These are phyloP conservation scores for Drosophila truncata DNA, from an alignment of 1,140 invertebrate genomes.

Conservation along the genomic window DNA sequence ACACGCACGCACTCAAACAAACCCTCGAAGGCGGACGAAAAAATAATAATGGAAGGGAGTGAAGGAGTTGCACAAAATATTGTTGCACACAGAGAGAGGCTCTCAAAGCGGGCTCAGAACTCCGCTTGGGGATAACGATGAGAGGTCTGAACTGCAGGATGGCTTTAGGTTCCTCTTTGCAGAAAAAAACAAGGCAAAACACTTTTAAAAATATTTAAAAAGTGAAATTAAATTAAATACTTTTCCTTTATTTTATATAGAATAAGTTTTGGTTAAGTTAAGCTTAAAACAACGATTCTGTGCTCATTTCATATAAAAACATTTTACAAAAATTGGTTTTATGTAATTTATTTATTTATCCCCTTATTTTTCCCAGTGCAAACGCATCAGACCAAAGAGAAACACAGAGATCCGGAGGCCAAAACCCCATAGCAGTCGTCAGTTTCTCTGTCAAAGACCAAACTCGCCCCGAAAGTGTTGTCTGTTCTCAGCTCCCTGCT, in stretches of 20 bases:
- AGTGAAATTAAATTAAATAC: no score
- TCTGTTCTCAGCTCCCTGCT: neutral
- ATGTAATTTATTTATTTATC: no score
- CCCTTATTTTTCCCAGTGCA: neutral
- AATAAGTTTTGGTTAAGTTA: neutral
- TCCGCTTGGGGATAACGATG: constrained; percentile 22
- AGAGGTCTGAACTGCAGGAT: constrained; percentile 21
- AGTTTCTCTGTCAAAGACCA: constrained; percentile 55
- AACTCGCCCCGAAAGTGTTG: constrained; percentile 47
- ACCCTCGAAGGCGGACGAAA: constrained; percentile 15
- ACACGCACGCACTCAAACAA: constrained; percentile 44
- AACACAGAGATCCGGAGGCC: constrained; percentile 12
- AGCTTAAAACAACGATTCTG: neutral
- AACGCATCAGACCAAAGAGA: constrained; percentile 15
- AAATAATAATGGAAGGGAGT: constrained; percentile 48
- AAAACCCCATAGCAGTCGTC: constrained; percentile 37
- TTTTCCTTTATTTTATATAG: no score
- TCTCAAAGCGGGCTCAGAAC: constrained; percentile 16
- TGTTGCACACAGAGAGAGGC: constrained; percentile 30
- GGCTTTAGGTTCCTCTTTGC: neutral
- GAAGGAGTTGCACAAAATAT: constrained; percentile 23
- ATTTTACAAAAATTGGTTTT: neutral
- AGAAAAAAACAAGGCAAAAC: neutral
- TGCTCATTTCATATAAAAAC: neutral
- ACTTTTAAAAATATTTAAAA: neutral